These are phyloP conservation scores for Magallana gigas DNA, from an alignment of 1,140 invertebrate species.

Conservation along the genomic window DNA sequence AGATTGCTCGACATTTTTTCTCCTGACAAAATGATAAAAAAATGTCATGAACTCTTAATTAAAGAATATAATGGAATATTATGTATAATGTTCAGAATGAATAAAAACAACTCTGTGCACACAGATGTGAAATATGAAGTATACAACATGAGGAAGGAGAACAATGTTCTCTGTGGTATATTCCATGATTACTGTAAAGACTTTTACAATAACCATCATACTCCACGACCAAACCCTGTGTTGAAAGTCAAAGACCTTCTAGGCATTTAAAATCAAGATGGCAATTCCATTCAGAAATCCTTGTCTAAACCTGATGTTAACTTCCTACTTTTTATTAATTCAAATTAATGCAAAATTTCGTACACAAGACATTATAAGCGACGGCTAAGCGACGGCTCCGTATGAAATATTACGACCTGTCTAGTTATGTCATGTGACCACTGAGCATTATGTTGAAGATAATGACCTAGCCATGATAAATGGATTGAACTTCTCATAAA, in stretches of 20 bases:
- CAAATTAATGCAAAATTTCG: neutral
- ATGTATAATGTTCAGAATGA: too few species aligned
- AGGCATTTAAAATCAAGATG: slow-evolving; percentile 16
- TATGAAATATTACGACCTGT: neutral
- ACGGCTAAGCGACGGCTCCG: neutral
- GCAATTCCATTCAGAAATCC: neutral
- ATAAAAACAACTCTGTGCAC: too few species aligned
- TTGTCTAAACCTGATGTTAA: neutral
- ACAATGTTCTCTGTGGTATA: too few species aligned
- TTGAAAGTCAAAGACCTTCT: neutral
- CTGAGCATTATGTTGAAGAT: neutral
- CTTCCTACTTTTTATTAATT: neutral
- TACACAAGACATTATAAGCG: neutral
- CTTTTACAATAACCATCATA: too few species aligned
- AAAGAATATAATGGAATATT: too few species aligned
- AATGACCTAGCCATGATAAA: neutral
- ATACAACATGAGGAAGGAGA: too few species aligned
- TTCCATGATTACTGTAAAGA: too few species aligned
- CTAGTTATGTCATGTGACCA: neutral
- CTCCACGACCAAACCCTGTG: too few species aligned
- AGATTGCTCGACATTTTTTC: too few species aligned
- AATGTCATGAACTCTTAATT: too few species aligned
- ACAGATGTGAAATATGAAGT: too few species aligned
- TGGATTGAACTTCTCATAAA: neutral
- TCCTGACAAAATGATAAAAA: too few species aligned